Evolutionary conservation across 2,888 invertebrate species (phyloP).

Genomic region (Cactoblastis cactorum): DNA sequence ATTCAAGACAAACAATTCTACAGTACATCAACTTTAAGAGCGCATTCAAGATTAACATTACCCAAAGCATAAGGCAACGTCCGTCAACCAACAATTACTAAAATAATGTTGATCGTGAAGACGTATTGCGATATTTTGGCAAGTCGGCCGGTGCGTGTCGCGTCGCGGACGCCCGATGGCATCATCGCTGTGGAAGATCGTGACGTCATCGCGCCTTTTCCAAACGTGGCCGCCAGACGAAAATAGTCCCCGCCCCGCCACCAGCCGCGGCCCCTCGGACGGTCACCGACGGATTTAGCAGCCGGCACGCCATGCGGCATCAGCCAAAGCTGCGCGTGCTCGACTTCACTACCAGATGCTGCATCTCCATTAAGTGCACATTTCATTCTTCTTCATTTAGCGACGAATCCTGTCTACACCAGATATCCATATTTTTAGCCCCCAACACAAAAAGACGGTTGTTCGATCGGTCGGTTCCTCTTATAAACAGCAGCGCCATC

Average conservation of each 20-base stretch:
- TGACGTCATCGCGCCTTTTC: conserved; percentile 78
- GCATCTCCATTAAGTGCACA: conserved; percentile 4
- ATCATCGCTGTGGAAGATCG: conserved; percentile 74
- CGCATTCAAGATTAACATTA: conserved; percentile 19
- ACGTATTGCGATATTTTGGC: conserved; percentile 73
- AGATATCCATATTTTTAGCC: too few relatives aligned
- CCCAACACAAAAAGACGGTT: too few relatives aligned
- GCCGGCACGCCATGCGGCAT: conserved; percentile 36
- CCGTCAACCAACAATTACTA: conserved; percentile 60
- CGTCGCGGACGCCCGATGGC: conserved; percentile 72
- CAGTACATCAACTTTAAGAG: neutral
- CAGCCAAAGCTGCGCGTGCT: conserved; percentile 30
- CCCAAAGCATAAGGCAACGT: conserved; percentile 28
- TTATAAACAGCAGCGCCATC: too few relatives aligned
- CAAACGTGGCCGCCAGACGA: conserved; percentile 79
- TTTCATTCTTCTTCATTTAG: neutral
- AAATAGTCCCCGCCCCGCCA: conserved; percentile 74
- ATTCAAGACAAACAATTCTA: too few relatives aligned
- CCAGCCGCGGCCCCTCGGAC: conserved; percentile 56
- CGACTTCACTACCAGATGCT: conserved; percentile 29
- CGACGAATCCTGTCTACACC: too few relatives aligned
- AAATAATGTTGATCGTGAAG: conserved; percentile 70
- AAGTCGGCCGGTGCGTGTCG: conserved; percentile 70
- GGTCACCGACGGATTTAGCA: conserved; percentile 76
- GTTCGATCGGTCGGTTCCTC: too few relatives aligned